Base-by-base conservation (phyloP, 2,797 vertebrate genomes). In the Loris lydekkerianus region DNA sequence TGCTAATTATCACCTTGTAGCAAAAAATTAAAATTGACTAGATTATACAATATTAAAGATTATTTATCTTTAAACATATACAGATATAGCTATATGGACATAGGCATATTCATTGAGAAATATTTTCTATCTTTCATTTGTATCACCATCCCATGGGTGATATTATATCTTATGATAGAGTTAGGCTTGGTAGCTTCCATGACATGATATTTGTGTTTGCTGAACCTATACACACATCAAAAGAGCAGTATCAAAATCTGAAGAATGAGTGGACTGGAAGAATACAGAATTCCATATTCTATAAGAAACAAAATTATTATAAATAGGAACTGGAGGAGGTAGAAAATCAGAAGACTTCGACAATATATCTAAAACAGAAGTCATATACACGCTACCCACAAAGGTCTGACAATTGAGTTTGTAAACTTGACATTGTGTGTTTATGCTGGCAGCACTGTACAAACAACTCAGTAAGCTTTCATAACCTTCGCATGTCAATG, bases 21-120 rank as follows among this genome's bases (percentile, higher is more conserved):
- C n/a, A 83, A 49, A 94, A 95, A 61, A 49, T 15, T 61, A 61
- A 31, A 94, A 43, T n/a, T 86, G n/a, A 49, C 58, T 82, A 43
- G 7, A 31, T 81, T 75, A 8, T 29, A 29, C 15, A 87, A 17
- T 63, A 63, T 73, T 73, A 86, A 46, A 91, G 29, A 29, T 87
- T 58, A 8, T 49, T 23, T 27, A 65, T 69, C 37, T 84, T 89
- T 21, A 95, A 46, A n/a, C n/a, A 80, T 56, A 20, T 73, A 23
- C 15, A 60, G 10, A 23, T 75, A 69, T 15, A 93, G 17, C 37
- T 67, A 37, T 69, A 43, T 60, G 25, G 23, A 43, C 29, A 61
- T 34, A 89, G 43, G 17, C 60, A 20, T 67, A 90, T 67, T 60
- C 21, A 37, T 43, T 53, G 29, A 69, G 10, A 82, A 70, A 23